Evolutionary conservation across 1,140 invertebrate species (phyloP).

Genomic region (Hermetia illucens): DNA sequence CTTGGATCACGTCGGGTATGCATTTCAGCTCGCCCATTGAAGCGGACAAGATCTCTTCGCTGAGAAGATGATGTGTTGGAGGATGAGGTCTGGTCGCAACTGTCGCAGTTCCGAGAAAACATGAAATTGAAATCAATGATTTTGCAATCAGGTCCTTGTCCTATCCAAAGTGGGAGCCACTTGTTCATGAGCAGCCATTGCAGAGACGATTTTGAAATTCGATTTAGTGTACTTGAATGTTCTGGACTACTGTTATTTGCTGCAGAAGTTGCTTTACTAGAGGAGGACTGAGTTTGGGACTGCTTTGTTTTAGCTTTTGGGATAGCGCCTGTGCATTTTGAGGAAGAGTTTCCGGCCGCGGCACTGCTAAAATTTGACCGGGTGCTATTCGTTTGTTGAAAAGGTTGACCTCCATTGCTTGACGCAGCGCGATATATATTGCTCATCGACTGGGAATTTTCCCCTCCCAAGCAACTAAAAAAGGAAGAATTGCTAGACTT

Average conservation of each 20-base stretch:
- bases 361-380: not conserved
- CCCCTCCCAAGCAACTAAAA: conserved; percentile 28
- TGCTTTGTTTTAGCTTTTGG: conserved; percentile 5
- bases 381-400: conserved; percentile 8
- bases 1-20: not conserved
- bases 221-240: conserved; percentile 20
- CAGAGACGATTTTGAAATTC: conserved; percentile 40
- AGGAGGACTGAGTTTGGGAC: not conserved
- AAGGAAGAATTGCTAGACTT: conserved; percentile 27
- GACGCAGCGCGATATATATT: conserved; percentile 20
- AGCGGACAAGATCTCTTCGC: conserved; percentile 23
- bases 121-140: conserved; percentile 39
- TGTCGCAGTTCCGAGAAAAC: conserved; percentile 28
- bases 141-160: conserved; percentile 38
- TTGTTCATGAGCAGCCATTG: conserved; percentile 42
- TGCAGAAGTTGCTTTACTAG: conserved; percentile 3
- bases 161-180: conserved; percentile 41
- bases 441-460: conserved; percentile 30
- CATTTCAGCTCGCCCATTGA: conserved; percentile 15
- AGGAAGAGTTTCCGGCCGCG: too few relatives aligned
- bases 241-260: conserved; percentile 8
- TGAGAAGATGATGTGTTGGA: too few relatives aligned
- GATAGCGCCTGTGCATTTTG: conserved; percentile 3
- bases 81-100: conserved; percentile 21
- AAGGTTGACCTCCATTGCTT: conserved; percentile 1